Evolutionary conservation across 1,140 invertebrate genomes (phyloP).

Genomic region (Drosophila suzukii): DNA sequence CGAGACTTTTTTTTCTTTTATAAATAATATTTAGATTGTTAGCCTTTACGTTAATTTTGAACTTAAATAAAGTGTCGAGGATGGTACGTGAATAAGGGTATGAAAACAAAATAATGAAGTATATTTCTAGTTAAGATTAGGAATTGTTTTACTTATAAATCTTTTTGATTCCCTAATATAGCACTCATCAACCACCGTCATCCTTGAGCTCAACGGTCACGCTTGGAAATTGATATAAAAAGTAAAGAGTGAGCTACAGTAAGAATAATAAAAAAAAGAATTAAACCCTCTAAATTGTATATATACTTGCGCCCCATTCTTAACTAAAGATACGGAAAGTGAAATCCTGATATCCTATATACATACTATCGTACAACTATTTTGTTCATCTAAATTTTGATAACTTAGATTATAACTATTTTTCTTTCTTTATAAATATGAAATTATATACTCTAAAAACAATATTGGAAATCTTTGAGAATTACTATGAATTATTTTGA

Average conservation of each 20-base stretch:
- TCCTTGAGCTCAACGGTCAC: too few relatives aligned
- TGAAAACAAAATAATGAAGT: background rate
- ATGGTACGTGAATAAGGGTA: background rate
- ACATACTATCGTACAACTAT: background rate
- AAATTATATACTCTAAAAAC: background rate
- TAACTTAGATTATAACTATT: background rate
- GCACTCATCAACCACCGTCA: slow-evolving; percentile 1
- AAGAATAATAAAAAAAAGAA: too few relatives aligned
- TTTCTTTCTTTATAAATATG: background rate
- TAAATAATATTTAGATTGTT: too few relatives aligned
- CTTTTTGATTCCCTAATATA: slow-evolving; percentile 3
- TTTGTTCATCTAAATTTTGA: background rate
- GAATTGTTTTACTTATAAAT: background rate
- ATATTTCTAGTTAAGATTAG: background rate
- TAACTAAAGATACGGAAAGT: too few relatives aligned
- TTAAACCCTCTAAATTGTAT: too few relatives aligned
- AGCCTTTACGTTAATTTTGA: too few relatives aligned
- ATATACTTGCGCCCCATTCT: background rate
- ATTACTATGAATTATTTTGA: slow-evolving; percentile 1
- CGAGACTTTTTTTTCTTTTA: too few relatives aligned
- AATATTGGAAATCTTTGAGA: background rate
- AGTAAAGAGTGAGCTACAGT: too few relatives aligned
- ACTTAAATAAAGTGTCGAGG: too few relatives aligned
- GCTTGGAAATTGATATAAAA: too few relatives aligned
- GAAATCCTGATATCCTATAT: too few relatives aligned